Conservation (phyloP, 2,797 vertebrate species). For the Pseudochromis fuscus region DNA sequence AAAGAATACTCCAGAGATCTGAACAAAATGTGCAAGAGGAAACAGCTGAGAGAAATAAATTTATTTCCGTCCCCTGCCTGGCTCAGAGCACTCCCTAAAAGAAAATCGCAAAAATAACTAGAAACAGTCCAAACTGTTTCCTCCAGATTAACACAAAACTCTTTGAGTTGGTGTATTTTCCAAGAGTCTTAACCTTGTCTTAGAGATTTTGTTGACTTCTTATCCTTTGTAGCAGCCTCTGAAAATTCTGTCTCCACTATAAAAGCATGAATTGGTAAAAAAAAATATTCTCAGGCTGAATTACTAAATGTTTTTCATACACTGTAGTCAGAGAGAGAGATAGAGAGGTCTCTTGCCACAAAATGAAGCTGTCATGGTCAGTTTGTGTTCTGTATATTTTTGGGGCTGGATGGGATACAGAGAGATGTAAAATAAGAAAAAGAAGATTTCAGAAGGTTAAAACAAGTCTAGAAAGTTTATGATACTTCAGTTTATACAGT, state of each 20-base stretch:
- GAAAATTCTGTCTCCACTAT: constrained; percentile 28
- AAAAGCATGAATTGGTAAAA: constrained; percentile 13
- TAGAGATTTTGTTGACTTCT: constrained; percentile 24
- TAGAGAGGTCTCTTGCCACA: not conserved
- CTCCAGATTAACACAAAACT: constrained; percentile 9
- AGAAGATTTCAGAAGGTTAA: constrained; percentile 33
- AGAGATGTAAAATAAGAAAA: constrained; percentile 7
- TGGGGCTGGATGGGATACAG: not conserved
- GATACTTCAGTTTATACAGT: constrained; percentile 13
- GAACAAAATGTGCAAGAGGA: constrained; percentile 18
- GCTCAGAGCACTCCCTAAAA: constrained; percentile 4
- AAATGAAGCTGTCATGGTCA: not conserved
- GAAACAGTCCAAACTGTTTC: constrained; percentile 27
- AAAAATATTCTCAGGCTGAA: constrained; percentile 8
- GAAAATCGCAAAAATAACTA: constrained; percentile 30
- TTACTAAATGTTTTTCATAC: constrained; percentile 7
- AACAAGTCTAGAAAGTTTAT: constrained; percentile 38
- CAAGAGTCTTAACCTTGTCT: constrained; percentile 27
- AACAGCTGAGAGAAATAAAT: constrained; percentile 13
- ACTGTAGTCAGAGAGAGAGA: not conserved
- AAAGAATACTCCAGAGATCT: constrained; percentile 11
- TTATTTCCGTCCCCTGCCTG: constrained; percentile 22
- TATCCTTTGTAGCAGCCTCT: constrained; percentile 29
- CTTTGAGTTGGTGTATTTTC: constrained; percentile 29
- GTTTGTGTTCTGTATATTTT: constrained; percentile 5